Evolutionary conservation across 2,797 vertebrate species (phyloP).

Genomic region (Spheniscus humboldti): DNA sequence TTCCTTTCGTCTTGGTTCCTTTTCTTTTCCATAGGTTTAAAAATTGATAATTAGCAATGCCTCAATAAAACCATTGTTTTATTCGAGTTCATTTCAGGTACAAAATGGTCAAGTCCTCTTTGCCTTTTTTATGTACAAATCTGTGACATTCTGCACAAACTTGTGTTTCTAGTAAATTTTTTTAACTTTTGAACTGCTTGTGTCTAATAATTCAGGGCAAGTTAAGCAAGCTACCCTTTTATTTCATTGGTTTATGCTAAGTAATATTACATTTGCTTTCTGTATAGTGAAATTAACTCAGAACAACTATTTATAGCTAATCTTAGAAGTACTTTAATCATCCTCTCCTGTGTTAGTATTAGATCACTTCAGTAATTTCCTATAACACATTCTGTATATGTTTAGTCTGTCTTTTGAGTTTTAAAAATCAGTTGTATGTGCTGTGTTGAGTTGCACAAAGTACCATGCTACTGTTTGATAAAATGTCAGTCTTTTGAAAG

Average conservation of each 20-base stretch:
- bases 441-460: neutral
- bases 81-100: neutral
- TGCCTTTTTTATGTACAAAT: neutral
- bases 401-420: neutral
- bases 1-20: neutral
- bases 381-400: neutral
- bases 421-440: neutral
- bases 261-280: neutral
- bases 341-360: neutral
- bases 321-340: neutral
- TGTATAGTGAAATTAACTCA: neutral
- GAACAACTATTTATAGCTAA: neutral
- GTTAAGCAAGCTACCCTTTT: neutral
- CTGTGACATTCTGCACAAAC: neutral
- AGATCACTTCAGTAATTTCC: neutral
- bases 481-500: neutral
- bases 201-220: neutral
- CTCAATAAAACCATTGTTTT: neutral
- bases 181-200: neutral
- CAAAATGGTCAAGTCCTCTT: neutral
- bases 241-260: neutral
- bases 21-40: neutral
- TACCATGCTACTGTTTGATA: neutral
- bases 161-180: neutral
- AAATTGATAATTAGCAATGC: neutral